A percentile compares a stretch with the other conserved stretches of the same genome.
These are phyloP conservation scores for Mythimna loreyi DNA, from an alignment of 2,888 invertebrate genomes.

Conservation along the genomic window DNA sequence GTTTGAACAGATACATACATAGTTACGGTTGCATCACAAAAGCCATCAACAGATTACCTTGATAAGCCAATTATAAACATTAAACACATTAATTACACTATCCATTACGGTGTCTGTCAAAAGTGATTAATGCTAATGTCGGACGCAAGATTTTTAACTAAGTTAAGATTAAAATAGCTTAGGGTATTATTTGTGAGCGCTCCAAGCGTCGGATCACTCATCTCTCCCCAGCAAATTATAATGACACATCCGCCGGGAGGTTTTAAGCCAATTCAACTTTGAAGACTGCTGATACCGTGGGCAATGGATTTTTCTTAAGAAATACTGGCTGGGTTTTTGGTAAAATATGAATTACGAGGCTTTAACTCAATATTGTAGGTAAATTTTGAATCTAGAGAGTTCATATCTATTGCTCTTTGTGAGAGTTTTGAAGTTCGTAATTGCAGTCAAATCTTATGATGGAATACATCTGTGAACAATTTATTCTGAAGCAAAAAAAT, in stretches of 20 bases:
- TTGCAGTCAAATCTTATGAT: background rate
- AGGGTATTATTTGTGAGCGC: slow-evolving; percentile 86
- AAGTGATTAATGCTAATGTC: slow-evolving; percentile 90
- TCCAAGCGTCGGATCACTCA: slow-evolving; percentile 87
- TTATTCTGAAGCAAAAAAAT: background rate
- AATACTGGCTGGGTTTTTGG: slow-evolving; percentile 67
- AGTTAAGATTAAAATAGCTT: slow-evolving; percentile 91
- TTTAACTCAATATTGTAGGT: slow-evolving; percentile 41
- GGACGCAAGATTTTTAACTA: slow-evolving; percentile 90
- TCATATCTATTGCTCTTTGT: background rate
- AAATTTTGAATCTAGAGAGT: slow-evolving; percentile 28
- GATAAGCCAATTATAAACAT: slow-evolving; percentile 62
- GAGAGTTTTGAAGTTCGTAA: background rate
- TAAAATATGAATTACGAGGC: slow-evolving; percentile 63
- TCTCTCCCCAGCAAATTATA: slow-evolving; percentile 89
- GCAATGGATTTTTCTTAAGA: slow-evolving; percentile 73
- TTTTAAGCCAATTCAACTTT: slow-evolving; percentile 89
- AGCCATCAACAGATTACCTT: slow-evolving; percentile 46
- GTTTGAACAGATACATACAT: too few species aligned
- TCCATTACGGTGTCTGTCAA: slow-evolving; percentile 88
- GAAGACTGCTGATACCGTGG: slow-evolving; percentile 79
- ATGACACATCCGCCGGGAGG: slow-evolving; percentile 89
- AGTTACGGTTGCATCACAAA: slow-evolving; percentile 9
- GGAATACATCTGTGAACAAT: background rate
- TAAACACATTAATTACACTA: slow-evolving; percentile 82